Evolutionary conservation across 2,113 vertebrate genomes (phyloP).

Genomic region (Chionomys nivalis): DNA sequence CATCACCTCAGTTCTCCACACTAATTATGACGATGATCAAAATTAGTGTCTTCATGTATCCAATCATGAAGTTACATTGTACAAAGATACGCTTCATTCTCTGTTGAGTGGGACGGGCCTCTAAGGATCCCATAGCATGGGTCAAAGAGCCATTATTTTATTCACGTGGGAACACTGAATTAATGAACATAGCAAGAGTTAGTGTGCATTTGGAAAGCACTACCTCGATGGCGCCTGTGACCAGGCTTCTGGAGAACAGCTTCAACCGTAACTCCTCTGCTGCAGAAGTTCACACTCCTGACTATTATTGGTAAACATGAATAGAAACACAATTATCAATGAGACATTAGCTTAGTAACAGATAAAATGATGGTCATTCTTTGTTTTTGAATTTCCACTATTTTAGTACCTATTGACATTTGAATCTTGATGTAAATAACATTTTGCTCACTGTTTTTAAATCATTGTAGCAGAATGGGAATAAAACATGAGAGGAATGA

Average conservation of each 20-base stretch:
- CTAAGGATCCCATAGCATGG: background rate
- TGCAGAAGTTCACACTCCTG: background rate
- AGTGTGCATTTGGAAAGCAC: background rate
- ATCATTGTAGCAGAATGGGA: accelerated
- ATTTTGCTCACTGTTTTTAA: background rate
- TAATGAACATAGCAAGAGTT: background rate
- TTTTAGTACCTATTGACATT: slow-evolving; percentile 25
- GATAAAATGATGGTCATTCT: background rate
- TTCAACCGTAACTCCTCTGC: background rate
- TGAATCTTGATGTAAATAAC: background rate
- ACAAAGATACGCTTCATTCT: background rate
- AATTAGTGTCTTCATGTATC: background rate
- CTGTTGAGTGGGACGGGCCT: background rate
- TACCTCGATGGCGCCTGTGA: background rate
- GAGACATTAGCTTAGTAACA: background rate
- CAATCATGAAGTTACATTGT: background rate
- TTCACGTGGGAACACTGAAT: background rate
- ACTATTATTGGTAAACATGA: background rate
- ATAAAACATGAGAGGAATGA: background rate
- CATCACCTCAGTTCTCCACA: background rate
- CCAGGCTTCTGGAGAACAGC: accelerated
- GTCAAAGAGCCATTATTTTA: background rate
- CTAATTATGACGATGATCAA: background rate
- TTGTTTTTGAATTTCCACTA: background rate
- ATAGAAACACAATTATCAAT: background rate